phyloP scores from a whole-genome alignment of 53 echinoderm and acorn worm genomes.

The Antedon mediterranea region DNA sequence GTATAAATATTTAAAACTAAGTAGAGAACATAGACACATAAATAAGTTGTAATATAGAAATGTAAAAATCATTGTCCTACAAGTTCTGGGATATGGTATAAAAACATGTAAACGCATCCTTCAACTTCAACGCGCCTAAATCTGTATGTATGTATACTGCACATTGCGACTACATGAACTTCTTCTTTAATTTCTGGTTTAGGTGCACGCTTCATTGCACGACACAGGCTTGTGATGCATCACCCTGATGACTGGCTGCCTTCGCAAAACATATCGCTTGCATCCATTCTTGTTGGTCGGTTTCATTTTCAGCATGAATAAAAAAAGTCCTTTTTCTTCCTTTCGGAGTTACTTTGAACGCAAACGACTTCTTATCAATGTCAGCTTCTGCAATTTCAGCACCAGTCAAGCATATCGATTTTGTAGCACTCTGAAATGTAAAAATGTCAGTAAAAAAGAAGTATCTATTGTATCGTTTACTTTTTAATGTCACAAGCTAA shows the following conservation, averaged over 20 bases:
- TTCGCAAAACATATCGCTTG: conserved; percentile 87
- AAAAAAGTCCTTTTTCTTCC: conserved; percentile 56
- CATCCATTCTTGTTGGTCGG: conserved; percentile 86
- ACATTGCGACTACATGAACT: too few relatives aligned
- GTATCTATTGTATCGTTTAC: too few relatives aligned
- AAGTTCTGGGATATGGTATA: too few relatives aligned
- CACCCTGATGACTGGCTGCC: conserved; percentile 62
- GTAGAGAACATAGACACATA: too few relatives aligned
- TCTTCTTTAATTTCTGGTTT: not conserved
- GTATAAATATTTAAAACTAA: too few relatives aligned
- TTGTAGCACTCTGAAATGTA: not conserved
- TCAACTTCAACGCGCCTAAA: too few relatives aligned
- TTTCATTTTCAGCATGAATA: conserved; percentile 49
- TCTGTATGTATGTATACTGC: too few relatives aligned
- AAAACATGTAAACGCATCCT: too few relatives aligned
- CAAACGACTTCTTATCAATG: conserved; percentile 44
- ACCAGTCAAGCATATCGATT: conserved; percentile 42
- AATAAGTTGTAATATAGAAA: too few relatives aligned
- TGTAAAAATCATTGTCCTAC: too few relatives aligned
- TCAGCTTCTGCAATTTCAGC: conserved; percentile 59
- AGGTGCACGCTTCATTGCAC: conserved; percentile 36
- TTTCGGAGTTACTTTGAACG: conserved; percentile 66
- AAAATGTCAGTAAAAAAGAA: not conserved
- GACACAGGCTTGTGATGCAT: conserved; percentile 41
- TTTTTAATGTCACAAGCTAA: too few relatives aligned